Conservation (phyloP, 2,113 vertebrate genomes). For the Riparia riparia region DNA sequence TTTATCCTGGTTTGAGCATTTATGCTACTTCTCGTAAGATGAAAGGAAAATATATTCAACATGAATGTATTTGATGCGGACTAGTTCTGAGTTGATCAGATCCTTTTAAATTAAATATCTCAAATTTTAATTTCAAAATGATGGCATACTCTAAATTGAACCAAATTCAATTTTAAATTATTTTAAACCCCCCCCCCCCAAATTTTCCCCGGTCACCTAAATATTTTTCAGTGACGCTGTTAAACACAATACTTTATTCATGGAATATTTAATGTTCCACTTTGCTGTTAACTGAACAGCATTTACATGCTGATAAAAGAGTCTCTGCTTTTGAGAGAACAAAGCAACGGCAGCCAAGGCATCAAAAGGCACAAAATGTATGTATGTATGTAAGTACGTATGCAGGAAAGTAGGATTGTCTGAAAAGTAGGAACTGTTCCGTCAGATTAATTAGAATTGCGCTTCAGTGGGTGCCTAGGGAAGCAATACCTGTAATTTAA, state of each 20-base stretch:
- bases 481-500: background rate
- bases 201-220: background rate
- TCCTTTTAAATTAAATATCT: background rate
- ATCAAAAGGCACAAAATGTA: background rate
- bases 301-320: background rate
- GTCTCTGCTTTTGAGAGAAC: constrained; percentile 13
- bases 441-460: background rate
- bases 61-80: background rate
- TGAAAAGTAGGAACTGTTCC: background rate
- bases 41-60: background rate
- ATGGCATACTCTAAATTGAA: background rate
- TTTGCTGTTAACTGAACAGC: constrained; percentile 4
- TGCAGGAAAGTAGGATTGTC: background rate
- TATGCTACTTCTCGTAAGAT: background rate
- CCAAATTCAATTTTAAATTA: background rate
- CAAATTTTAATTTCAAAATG: background rate
- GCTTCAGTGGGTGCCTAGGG: background rate
- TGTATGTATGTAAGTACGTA: background rate
- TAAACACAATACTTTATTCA: background rate
- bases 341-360: background rate
- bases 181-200: accelerated
- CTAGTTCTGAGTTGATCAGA: background rate
- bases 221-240: background rate
- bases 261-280: background rate
- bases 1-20: background rate